phyloP scores from a whole-genome alignment of 2,113 vertebrate genomes.

The Thalassarche chlororhynchos region DNA sequence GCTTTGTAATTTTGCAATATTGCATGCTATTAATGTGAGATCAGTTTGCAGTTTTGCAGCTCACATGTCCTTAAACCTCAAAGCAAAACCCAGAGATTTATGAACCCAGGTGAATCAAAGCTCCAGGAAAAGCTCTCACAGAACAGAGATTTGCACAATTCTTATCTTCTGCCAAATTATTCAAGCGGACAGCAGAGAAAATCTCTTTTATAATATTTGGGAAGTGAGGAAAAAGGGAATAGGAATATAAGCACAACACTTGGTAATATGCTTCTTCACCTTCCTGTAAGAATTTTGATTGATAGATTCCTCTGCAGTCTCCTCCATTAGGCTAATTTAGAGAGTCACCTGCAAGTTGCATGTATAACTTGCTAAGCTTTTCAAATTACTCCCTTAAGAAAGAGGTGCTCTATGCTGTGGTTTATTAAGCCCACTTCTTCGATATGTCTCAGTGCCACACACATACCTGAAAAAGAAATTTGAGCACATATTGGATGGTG shows the following conservation, averaged over 20 bases:
- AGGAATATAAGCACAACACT: not conserved
- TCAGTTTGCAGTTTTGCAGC: conserved; percentile 36
- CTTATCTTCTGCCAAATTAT: conserved; percentile 46
- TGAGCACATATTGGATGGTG: not conserved
- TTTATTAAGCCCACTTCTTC: not conserved
- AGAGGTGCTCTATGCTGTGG: not conserved
- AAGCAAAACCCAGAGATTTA: conserved; percentile 45
- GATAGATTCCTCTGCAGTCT: conserved; percentile 4
- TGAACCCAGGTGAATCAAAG: conserved; percentile 54
- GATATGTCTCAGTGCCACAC: not conserved
- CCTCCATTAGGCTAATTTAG: conserved; percentile 32
- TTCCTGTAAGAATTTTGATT: conserved; percentile 17
- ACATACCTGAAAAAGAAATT: conserved; percentile 1
- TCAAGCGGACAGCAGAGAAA: not conserved
- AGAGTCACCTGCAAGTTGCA: conserved; percentile 2
- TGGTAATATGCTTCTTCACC: not conserved
- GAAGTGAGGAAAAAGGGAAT: not conserved
- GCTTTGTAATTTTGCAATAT: conserved; percentile 50
- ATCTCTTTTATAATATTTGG: conserved; percentile 19
- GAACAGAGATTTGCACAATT: conserved; percentile 43
- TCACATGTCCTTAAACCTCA: conserved; percentile 28
- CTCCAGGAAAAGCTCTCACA: conserved; percentile 38
- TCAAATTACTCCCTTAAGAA: conserved; percentile 19
- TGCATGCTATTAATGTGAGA: not conserved
- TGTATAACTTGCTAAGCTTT: conserved; percentile 29